These are phyloP conservation scores for Gymnopithys bicolor DNA, from an alignment of 2,797 vertebrate species.

Conservation along the genomic window DNA sequence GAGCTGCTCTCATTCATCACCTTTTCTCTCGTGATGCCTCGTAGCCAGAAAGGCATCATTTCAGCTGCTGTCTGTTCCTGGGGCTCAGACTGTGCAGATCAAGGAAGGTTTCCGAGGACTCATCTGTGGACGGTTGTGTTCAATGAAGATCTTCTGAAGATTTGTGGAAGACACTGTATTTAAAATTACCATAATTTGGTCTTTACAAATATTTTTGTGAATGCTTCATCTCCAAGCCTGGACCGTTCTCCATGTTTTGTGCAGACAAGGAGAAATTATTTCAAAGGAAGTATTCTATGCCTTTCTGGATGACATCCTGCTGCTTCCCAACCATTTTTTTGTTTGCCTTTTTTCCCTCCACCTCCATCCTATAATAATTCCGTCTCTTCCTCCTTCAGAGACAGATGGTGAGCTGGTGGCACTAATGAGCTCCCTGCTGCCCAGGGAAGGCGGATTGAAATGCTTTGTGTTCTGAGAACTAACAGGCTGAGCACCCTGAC, in stretches of 20 bases:
- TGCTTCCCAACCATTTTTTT: slow-evolving; percentile 25
- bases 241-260: not conserved
- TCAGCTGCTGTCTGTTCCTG: not conserved
- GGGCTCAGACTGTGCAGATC: not conserved
- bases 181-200: not conserved
- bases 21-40: not conserved
- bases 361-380: slow-evolving; percentile 19
- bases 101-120: not conserved
- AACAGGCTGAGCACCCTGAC: slow-evolving; percentile 33
- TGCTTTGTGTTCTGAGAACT: slow-evolving; percentile 55
- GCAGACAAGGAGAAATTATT: not conserved
- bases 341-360: not conserved
- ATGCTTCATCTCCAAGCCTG: not conserved
- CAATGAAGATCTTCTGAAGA: not conserved
- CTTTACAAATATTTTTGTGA: not conserved
- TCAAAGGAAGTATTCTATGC: not conserved
- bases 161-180: not conserved
- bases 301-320: slow-evolving; percentile 26
- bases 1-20: not conserved
- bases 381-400: slow-evolving; percentile 25
- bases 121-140: not conserved
- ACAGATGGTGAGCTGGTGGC: slow-evolving; percentile 69
- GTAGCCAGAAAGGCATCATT: not conserved
- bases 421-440: slow-evolving; percentile 68
- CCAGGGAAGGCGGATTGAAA: slow-evolving; percentile 46